Evolutionary conservation across 1,140 invertebrate species (phyloP), one percentile per base, ranked within the genome.

Genomic region (Drosophila repletoides): DNA sequence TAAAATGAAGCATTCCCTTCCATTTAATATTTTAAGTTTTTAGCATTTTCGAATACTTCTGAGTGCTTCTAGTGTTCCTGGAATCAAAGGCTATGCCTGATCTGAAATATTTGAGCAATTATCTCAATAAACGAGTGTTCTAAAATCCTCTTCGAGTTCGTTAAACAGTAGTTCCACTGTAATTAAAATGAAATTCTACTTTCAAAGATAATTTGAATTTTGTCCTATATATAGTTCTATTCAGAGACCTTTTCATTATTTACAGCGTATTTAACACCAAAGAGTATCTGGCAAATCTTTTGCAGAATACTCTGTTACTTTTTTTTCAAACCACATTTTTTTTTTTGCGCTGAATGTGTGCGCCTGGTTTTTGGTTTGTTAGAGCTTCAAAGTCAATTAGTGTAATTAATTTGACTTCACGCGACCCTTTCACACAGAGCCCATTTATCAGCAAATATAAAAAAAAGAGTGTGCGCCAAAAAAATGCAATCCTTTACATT

Each of bases 361-460:
- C 24, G 36, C 3, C 36, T 24, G 36, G 26, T 33, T 60, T 55
- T 61, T 49, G 72, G 48, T 71, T 71, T 59, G 73, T 76, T 67
- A 60, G n/a, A n/a, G 67, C 45, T 67, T 66, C 66, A 76, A 65
- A 73, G 67, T 76, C 73, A 76, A 76, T 76, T 76, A 76, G 73
- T 72, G 60, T 76, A 76, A 76, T 76, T 76, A 76, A 76, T 72
- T 76, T 67, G 66, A 66, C 40, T 53, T 76, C 52, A 53, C 52
- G 56, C 48, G 51, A 61, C 36, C 51, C 41, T 24, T 10, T 21
- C 58, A 36, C 46, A 49, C 12, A 33, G 63, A 14, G 64, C 28
- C 64, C 64, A 67, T 67, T 67, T 67, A 67, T 67, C 56, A 52
- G 45, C 45, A 52, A 67, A 46, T 75, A 52, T 41, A 36, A 24